Evolutionary conservation across 2,888 invertebrate species (phyloP), one percentile per base, ranked within the genome.

Genomic region (Macroteleia sp.): DNA sequence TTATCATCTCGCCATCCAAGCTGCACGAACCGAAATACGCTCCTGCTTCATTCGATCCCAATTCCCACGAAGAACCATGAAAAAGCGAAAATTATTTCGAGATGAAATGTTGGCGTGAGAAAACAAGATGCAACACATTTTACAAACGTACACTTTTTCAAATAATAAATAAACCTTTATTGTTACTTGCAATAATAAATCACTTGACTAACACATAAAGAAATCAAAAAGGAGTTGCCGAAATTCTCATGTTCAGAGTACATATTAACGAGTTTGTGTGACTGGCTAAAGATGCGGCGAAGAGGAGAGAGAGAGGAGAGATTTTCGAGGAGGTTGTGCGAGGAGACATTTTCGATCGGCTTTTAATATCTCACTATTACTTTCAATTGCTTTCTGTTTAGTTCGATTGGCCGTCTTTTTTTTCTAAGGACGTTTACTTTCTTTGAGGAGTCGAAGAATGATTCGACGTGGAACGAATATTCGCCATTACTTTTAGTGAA

Each of bases 321-420:
- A 34, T 10, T 39, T 16, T 56, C n/a, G 12, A 28, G 5, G 39
- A 48, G 48, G n/a, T 42, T 12, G 19, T n/a, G 22, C 5, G 30
- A 61, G 50, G 16, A 64, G 44, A 66, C 22, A 52, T 64, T 64
- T 64, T 64, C 34, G 61, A 61, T 46, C 17, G 17, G 46, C 34
- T 61, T 32, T 61, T 61, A 48, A 48, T 48, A 28, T 34, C 12
- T 14, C n/a, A 12, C 44, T 1, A 20, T 57, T 39, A 50, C 52
- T 64, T 64, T 64, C 52, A 32, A 32, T 64, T 52, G 41, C 64
- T 41, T 64, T 41, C 10, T 30, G 32, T 42, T 16, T 20, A n/a
- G n/a, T n/a, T n/a, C n/a, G 14, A 41, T 19, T 28, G 39, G 14
- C 41, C 20, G 30, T n/a, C 25, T 14, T 22, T 17, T 30, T 28